Evolutionary conservation across 2,113 vertebrate genomes (phyloP).

Genomic region (Nothoprocta pentlandii): DNA sequence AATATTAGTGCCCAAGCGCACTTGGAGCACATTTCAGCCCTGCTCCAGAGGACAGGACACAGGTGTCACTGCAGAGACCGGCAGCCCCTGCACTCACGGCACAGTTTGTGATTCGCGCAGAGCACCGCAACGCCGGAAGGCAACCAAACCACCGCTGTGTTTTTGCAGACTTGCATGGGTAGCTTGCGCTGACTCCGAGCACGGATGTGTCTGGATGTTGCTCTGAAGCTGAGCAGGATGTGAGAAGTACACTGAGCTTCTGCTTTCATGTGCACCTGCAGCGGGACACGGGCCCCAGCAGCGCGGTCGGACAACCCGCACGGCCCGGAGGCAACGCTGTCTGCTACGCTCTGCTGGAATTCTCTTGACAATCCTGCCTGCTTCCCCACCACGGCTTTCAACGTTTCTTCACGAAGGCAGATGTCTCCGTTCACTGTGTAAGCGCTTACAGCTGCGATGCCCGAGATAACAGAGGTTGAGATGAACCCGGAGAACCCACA

Average conservation of each 20-base stretch:
- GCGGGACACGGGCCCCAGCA: neutral
- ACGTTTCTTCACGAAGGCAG: neutral
- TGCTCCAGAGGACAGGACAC: neutral
- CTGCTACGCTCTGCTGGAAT: fast-evolving
- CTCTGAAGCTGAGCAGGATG: neutral
- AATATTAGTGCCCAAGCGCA: fast-evolving
- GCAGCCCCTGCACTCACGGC: neutral
- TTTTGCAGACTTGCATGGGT: fast-evolving
- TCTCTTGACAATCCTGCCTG: neutral
- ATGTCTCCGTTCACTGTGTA: fast-evolving
- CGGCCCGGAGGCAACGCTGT: neutral
- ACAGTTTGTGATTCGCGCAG: neutral
- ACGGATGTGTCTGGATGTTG: fast-evolving
- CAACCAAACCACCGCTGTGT: neutral
- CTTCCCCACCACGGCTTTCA: neutral
- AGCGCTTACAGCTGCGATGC: neutral
- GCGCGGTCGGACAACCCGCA: neutral
- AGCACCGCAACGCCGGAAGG: neutral
- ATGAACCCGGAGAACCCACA: fast-evolving
- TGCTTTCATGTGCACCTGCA: neutral
- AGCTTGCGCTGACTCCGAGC: fast-evolving
- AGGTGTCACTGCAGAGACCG: fast-evolving
- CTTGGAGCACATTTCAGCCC: neutral
- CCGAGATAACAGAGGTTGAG: neutral
- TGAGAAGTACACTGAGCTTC: neutral